Evolutionary conservation across 2,797 vertebrate species (phyloP), one percentile per base, ranked within the genome.

Genomic region (Orestias chungarensis): DNA sequence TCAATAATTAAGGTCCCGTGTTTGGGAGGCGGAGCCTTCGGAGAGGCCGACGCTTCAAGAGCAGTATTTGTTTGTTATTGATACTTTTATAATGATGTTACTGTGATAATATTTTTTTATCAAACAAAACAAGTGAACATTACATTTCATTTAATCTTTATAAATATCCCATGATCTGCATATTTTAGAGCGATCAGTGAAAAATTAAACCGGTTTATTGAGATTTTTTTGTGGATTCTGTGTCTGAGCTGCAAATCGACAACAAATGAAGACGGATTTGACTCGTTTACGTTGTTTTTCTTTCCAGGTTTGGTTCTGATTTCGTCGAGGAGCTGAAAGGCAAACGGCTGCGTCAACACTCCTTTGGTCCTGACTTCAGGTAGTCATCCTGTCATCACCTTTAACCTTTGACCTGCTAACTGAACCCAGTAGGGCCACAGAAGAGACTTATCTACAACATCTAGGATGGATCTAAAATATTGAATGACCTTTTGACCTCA

Each of bases 1-100:
- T 84, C 78, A 84, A 85, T 84, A 82, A 82, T 87, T 10, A 33
- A 57, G 54, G 54, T 82, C 35, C 79, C 33, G 54, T 68, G 80
- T 75, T 79, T 61, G 23, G 73, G 64, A 74, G 61, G 35, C 54
- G 47, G 72, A 78, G 67, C 68, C 67, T 70, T 64, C 18, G 46
- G 64, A 55, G 71, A 8, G 9, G 25, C 3, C 11, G n/a, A n/a
- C n/a, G n/a, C 9, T 38, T 38, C 38, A 4, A 38, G 38, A 38
- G 38, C 38, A 38, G 38, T 38, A 38, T 38, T 38, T 38, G 9
- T 38, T 38, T 38, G 38, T 38, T n/a, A n/a, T n/a, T n/a, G n/a
- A n/a, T n/a, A n/a, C n/a, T n/a, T n/a, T 47, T 47, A 6, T 20
- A 20, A 47, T 5, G 23, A 6, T 20, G 2, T 47, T 20, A 47